Base-by-base conservation (phyloP, 1,140 invertebrate species). In the Brachionus asplanchnoidis region DNA sequence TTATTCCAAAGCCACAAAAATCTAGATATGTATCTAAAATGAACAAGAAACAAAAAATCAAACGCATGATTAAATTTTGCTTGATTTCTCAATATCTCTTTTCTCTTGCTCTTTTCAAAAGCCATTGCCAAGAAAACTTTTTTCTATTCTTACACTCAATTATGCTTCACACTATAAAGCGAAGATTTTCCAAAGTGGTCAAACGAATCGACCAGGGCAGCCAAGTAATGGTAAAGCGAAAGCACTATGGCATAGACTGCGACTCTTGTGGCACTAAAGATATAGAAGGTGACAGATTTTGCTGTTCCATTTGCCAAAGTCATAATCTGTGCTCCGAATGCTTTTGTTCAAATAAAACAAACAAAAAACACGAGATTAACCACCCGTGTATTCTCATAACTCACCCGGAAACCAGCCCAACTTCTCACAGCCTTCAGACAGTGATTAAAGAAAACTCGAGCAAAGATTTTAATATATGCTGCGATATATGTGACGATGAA, bases 311-410 rank as follows among this genome's bases (percentile, higher is more conserved):
- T 14, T 77, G 73, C 11, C 42, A 20, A 28, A 50, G 50, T 53
- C 26, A 77, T 50, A 77, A 77, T 77, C 11, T 77, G 5, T 77
- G 73, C 42, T 77, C 73, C 8, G 73, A 77, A 11, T 77, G 73
- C 14, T 77, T 50, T 77, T 77, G 73, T 28, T 50, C 73, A 50
- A 26, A 50, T 50, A 26, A 26, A 26, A 77, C 3, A 23, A 77
- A 17, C 23, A 77, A 77, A 77, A 46, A 50, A 28, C 73, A 77
- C 20, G 73, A 77, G 26, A 12, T 77, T 23, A 50, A 77, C 20
- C 73, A 77, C 53, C 73, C 73, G 0, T 77, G 73, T 46, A 14
- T 77, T 11, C 20, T 77, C 23, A 36, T 77, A 11, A 28, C n/a
- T 26, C 44, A 77, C 42, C 73, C 73, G 26, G 23, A 23, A 17